phyloP scores from a whole-genome alignment of 2,797 vertebrate genomes.

The Podarcis lilfordi region DNA sequence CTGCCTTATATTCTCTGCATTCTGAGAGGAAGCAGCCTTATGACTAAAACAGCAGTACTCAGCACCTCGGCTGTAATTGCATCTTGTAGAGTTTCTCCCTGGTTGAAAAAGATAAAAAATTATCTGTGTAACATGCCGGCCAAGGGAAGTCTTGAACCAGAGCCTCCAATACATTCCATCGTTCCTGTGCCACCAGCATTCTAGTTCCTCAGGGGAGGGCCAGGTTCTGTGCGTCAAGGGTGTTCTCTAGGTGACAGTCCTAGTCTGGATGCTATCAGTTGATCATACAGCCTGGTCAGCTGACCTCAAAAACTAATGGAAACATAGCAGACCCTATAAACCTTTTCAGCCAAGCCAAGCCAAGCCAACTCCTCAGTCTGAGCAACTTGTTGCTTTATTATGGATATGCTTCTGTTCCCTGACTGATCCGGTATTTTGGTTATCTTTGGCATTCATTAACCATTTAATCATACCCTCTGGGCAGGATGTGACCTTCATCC shows the following conservation, averaged over 20 bases:
- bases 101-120: slow-evolving; percentile 6
- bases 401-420: not conserved
- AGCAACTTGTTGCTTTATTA: not conserved
- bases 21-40: not conserved
- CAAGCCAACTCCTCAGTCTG: not conserved
- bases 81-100: not conserved
- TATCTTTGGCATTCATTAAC: too few relatives aligned
- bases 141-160: not conserved
- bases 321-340: not conserved
- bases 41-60: not conserved
- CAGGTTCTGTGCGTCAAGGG: not conserved
- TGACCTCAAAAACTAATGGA: not conserved
- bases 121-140: not conserved
- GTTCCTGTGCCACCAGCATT: too few relatives aligned
- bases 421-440: not conserved
- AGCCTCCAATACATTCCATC: not conserved
- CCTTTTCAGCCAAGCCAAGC: not conserved
- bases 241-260: too few relatives aligned
- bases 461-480: too few relatives aligned
- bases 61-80: not conserved
- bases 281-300: not conserved
- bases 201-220: not conserved
- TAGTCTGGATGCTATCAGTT: not conserved
- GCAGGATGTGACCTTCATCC: not conserved
- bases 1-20: not conserved